These are phyloP conservation scores for Xenopus petersii DNA, from an alignment of 2,797 vertebrate genomes.

Conservation along the genomic window DNA sequence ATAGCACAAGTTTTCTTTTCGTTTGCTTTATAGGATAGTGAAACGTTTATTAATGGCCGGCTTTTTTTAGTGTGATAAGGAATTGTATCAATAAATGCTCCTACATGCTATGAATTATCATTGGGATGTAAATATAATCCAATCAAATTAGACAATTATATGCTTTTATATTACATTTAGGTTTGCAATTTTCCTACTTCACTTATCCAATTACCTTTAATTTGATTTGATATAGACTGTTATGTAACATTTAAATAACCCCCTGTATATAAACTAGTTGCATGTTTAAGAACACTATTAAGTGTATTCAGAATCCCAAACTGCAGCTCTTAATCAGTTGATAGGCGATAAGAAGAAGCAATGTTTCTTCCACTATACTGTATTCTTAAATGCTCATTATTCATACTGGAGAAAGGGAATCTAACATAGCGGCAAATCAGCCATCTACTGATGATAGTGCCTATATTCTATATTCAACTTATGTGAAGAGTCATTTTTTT, in stretches of 20 bases:
- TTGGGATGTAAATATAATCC: neutral
- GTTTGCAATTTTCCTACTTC: slow-evolving; percentile 8
- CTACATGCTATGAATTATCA: neutral
- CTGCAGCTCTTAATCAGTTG: slow-evolving; percentile 15
- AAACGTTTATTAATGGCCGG: no score
- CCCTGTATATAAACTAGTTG: neutral
- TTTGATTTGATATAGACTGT: neutral
- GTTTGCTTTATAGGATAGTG: no score
- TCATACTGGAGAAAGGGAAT: slow-evolving; percentile 9
- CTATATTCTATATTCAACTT: slow-evolving; percentile 33
- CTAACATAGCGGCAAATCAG: slow-evolving; percentile 33
- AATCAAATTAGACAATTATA: neutral
- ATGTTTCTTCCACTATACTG: slow-evolving; percentile 15
- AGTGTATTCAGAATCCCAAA: slow-evolving; percentile 2
- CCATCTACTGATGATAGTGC: slow-evolving; percentile 7
- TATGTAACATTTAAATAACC: slow-evolving; percentile 7
- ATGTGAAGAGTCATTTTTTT: slow-evolving; percentile 38
- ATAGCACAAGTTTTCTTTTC: no score
- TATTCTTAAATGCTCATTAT: slow-evolving; percentile 37
- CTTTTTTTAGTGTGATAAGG: no score
- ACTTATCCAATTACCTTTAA: slow-evolving; percentile 2
- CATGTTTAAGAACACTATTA: slow-evolving; percentile 5
- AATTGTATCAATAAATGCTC: neutral
- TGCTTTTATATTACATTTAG: neutral
- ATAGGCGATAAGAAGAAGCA: slow-evolving; percentile 9